Evolutionary conservation across 2,888 invertebrate genomes (phyloP), one percentile per base, ranked within the genome.

Genomic region (Netelia virgata): DNA sequence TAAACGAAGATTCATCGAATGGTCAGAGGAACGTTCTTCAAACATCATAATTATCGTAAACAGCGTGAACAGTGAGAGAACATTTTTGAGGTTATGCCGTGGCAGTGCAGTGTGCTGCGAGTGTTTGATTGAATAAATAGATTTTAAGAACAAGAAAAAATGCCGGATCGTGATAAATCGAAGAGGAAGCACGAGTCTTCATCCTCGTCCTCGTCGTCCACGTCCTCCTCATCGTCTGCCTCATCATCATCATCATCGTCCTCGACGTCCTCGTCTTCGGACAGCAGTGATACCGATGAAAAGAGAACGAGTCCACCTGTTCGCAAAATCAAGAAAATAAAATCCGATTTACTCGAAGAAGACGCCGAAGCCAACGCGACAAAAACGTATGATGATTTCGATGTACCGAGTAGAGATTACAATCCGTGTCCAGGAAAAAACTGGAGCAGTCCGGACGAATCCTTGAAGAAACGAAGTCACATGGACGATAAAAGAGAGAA

Each of bases 371-470:
- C 41, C n/a, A 77, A 23, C 20, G 70, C 16, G 43, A 64, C 75
- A 43, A 83, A 68, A 53, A 86, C 61, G 11, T 84, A 75, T 50
- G 81, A 83, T 63, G 86, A 82, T 16, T 87, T 85, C 11, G 83
- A 79, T 47, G 84, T 83, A 41, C 79, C 82, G n/a, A 85, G 77
- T 55, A 72, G 83, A 16, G 76, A 80, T 75, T 81, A 86, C 55
- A 66, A 84, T 74, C 84, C 86, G 1, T 76, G 50, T 36, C 10
- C 59, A 1, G 66, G 78, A 23, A 78, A 86, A 36, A 84, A 85
- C 23, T 76, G 14, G 3, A 47, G 64, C 41, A 63, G 47, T 20
- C 57, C 9, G 14, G 18, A 57, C 47, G 59, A 47, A 55, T 9
- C 59, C 8, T 9, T 1, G 14, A 61, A 14, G 28, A 73, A 57